These are phyloP conservation scores for Neogobius melanostomus DNA, from an alignment of 2,113 vertebrate species.

Conservation along the genomic window DNA sequence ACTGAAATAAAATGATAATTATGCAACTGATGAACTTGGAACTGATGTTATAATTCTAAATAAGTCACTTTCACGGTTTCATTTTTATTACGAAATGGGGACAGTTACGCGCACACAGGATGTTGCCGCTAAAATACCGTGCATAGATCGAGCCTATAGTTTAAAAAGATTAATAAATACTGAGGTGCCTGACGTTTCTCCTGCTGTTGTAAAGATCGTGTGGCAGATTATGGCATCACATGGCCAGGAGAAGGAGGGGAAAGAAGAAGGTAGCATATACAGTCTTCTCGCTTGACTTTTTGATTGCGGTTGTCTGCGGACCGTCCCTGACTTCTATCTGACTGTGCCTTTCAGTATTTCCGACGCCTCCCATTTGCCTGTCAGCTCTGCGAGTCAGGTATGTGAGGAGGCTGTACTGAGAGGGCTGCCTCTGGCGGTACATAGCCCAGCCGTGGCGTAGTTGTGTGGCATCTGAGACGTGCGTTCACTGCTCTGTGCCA, in stretches of 20 bases:
- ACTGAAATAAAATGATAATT: no score
- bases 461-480: conserved; percentile 72
- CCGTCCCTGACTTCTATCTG: not conserved
- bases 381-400: conserved; percentile 52
- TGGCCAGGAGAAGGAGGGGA: not conserved
- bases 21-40: no score
- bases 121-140: no score
- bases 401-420: conserved; percentile 52
- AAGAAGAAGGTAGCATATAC: not conserved
- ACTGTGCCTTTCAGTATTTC: not conserved
- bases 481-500: conserved; percentile 60
- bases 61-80: no score
- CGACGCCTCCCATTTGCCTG: conserved; percentile 30
- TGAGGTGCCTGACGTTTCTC: no score
- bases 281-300: not conserved
- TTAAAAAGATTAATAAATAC: no score
- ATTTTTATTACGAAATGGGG: no score
- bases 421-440: conserved; percentile 61
- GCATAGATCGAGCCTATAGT: no score
- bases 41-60: no score
- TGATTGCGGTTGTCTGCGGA: not conserved
- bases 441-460: conserved; percentile 56
- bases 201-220: no score
- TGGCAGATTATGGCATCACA: no score
- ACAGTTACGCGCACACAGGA: no score